Percentiles rank a stretch among this genome's conserved stretches.
These are phyloP conservation scores for Hyalella azteca DNA, from an alignment of 2,888 invertebrate species.

Conservation along the genomic window DNA sequence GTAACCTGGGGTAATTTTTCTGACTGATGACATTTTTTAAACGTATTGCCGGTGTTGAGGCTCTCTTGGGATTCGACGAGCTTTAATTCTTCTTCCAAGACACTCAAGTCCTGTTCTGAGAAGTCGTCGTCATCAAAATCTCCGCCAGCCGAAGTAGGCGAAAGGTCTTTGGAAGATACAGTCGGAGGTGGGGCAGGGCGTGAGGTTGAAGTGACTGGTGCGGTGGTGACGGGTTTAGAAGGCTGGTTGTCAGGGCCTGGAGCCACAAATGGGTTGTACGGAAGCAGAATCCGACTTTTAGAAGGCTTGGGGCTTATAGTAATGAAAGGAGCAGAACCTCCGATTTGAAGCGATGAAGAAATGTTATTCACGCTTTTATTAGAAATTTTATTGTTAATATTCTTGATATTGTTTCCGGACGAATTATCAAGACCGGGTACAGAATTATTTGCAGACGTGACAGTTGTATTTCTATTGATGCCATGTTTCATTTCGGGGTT, in stretches of 20 bases:
- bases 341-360: neutral
- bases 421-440: too few species aligned
- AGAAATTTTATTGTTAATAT: too few species aligned
- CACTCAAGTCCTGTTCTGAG: constrained; percentile 7
- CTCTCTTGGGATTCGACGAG: neutral
- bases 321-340: neutral
- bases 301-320: neutral
- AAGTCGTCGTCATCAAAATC: constrained; percentile 22
- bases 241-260: neutral
- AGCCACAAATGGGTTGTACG: neutral
- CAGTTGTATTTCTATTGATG: too few species aligned
- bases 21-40: too few species aligned
- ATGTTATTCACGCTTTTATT: too few species aligned
- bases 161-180: neutral
- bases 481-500: too few species aligned
- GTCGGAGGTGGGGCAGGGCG: neutral
- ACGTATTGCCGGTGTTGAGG: neutral
- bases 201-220: neutral
- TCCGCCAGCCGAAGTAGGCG: neutral
- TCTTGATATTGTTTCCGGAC: too few species aligned
- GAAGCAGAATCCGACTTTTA: neutral
- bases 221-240: neutral
- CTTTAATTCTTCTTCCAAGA: neutral
- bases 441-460: too few species aligned
- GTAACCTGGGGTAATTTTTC: too few species aligned